Base-by-base conservation (phyloP, 2,888 invertebrate species). In the Hirtodrosophila confusa region DNA sequence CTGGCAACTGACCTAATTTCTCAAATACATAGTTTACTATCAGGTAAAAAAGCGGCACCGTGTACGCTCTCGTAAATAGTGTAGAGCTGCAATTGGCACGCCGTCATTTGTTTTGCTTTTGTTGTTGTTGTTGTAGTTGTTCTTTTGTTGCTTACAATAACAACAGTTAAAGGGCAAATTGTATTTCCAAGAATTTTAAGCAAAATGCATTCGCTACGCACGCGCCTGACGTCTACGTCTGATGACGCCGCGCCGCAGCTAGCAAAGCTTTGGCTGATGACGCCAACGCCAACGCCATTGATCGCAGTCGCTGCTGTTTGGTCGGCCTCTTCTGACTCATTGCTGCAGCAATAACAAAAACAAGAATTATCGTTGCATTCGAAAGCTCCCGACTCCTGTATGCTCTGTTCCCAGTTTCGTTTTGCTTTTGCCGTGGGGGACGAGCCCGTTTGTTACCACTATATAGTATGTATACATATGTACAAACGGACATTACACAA, bases 41-140 rank as follows among this genome's bases (percentile, higher is more conserved):
- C 71, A 62, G 67, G 70, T 70, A 51, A 55, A 62, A 69, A 71
- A 61, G 6, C 4, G 48, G 36, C 66, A 74, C 66, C 70, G 51
- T 66, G 66, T 66, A 65, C 74, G 60, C 56, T 48, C 41, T 69
- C 57, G 53, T 51, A 35, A 36, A 82, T 72, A 55, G 62, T 61
- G 58, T 76, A 76, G 60, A 75, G 62, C 56, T 78, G 75, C 69
- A 80, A 68, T 72, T 69, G 62, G 68, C 74, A 79, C 68, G 79
- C 73, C 17, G 80, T 49, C 54, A 60, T 65, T 74, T 71, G 60
- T 49, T 64, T 51, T 50, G 48, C 37, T 61, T 72, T 63, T 31
- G n/a, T 17, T 36, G 12, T 8, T 37, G 12, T 12, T 41, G 12
- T n/a, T 12, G 11, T n/a, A 72, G 67, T 17, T 17, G 17, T 17